Conservation (phyloP, 2,797 vertebrate species). For the Manis pentadactyla region DNA sequence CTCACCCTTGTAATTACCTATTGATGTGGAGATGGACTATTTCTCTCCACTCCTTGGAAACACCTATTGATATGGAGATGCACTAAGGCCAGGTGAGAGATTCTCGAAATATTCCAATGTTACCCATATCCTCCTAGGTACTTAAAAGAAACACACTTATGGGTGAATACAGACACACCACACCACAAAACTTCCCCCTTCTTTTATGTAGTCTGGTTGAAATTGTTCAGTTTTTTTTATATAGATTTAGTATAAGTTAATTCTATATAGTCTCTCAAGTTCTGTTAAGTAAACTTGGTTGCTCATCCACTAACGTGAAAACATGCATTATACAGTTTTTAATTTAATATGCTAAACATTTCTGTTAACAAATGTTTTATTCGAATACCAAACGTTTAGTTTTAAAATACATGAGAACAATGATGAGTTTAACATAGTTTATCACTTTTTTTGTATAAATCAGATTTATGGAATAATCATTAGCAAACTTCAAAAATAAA, state of each 20-base stretch:
- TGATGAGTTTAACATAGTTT: neutral
- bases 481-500: neutral
- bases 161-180: neutral
- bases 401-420: neutral
- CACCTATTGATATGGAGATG: no score
- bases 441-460: neutral
- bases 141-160: neutral
- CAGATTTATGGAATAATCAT: neutral
- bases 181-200: neutral
- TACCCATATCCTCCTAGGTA: neutral
- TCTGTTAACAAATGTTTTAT: neutral
- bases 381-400: neutral
- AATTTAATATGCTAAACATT: neutral
- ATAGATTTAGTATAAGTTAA: neutral
- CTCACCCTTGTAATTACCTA: no score
- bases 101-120: no score
- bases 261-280: neutral
- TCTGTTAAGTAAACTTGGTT: neutral
- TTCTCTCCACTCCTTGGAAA: no score
- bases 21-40: no score
- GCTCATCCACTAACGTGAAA: neutral
- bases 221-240: neutral
- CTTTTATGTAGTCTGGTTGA: neutral
- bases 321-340: neutral
- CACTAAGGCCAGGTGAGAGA: no score